These are phyloP conservation scores for Eupithecia centaureata DNA, from an alignment of 2,888 invertebrate species.

Conservation along the genomic window DNA sequence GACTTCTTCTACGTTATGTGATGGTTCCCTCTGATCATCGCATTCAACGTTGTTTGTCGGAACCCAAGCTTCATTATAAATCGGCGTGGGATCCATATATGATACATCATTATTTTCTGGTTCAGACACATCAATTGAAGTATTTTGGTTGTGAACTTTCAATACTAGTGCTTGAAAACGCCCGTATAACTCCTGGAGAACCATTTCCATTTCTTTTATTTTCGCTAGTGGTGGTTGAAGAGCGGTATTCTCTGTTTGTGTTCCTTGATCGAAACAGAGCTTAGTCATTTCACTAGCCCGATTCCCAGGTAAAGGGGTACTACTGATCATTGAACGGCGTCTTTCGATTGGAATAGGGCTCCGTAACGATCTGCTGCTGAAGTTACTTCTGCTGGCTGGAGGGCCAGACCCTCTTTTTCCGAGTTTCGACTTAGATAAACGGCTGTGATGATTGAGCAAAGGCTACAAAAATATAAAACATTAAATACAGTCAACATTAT, in stretches of 20 bases:
- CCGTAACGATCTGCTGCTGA: conserved; percentile 8
- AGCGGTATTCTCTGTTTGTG: conserved; percentile 55
- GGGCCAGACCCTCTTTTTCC: conserved; percentile 20
- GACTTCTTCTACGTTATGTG: conserved; percentile 27
- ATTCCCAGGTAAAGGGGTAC: conserved; percentile 56
- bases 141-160: conserved; percentile 40
- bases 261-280: conserved; percentile 56
- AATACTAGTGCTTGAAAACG: conserved; percentile 51
- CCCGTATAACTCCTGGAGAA: conserved; percentile 51
- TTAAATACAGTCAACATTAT: background rate
- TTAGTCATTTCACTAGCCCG: conserved; percentile 37
- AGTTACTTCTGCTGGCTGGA: conserved; percentile 17
- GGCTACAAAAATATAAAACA: conserved; percentile 20
- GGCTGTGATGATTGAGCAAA: conserved; percentile 20
- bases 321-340: conserved; percentile 52
- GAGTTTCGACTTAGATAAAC: conserved; percentile 11
- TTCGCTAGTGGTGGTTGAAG: conserved; percentile 43
- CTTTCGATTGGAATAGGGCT: conserved; percentile 33
- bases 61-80: conserved; percentile 39
- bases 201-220: conserved; percentile 55
- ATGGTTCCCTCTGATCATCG: conserved; percentile 22
- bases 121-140: conserved; percentile 41
- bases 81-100: conserved; percentile 34
- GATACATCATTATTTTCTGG: conserved; percentile 43
- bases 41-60: conserved; percentile 33